Base-by-base conservation (phyloP, 2,113 vertebrate species). In the Oenanthe melanoleuca region DNA sequence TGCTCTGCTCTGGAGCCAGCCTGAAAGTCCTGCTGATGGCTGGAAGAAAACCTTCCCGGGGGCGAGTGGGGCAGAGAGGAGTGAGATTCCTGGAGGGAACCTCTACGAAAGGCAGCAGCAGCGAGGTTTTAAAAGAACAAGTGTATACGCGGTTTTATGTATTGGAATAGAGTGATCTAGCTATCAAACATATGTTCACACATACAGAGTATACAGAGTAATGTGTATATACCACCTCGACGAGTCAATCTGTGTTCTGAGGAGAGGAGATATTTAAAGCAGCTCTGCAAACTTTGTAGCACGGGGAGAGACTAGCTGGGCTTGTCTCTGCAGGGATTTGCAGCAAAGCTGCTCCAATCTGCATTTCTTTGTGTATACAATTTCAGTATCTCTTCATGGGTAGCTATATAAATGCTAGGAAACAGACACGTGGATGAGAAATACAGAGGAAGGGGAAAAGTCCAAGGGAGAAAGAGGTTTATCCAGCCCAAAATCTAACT, bases 111-210 rank as follows among this genome's bases (percentile, higher is more conserved):
- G 80, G 18, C 78, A 37, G 88, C 67, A 44, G 85, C 63, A 53
- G 64, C 0, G 2, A 79, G 86, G 81, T 92, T 92, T 95, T 95
- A 94, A 95, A 96, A 92, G 96, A 96, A 97, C 92, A 92, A 95
- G 73, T 74, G 92, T 92, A 86, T 73, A 78, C 20, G 29, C 1
- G 3, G 87, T 77, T 70, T 87, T 80, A 82, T 96, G 92, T 96
- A 75, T 94, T 12, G 91, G 95, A 95, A 94, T 93, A 93, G 92
- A 94, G 96, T 3, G 92, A 84, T 93, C 80, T 91, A 95, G 95
- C 96, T 96, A 96, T 93, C 94, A 95, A 96, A 96, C 95, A 95
- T 96, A 97, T 96, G 95, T 97, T 97, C 96, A 91, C 95, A 96
- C 95, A 95, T 96, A 87, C 80, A 95, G 70, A 93, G 94, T 74